Evolutionary conservation across 2,888 invertebrate species (phyloP), one percentile per base, ranked within the genome.

Genomic region (Hoplodrina ambigua): DNA sequence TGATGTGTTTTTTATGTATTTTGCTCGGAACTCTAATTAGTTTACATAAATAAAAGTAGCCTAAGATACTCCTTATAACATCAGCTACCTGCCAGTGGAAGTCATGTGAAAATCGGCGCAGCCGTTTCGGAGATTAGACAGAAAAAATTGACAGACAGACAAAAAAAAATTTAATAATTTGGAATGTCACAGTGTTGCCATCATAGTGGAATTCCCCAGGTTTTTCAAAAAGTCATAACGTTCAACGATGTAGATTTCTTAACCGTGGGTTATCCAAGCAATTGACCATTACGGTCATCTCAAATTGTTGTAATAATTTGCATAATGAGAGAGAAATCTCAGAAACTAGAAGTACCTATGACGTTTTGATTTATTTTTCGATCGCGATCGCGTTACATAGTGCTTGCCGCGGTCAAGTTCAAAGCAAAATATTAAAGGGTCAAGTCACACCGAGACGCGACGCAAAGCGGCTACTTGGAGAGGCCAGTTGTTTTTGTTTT

Each of bases 171-270:
- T n/a, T n/a, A n/a, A n/a, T n/a, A n/a, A 46, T 68, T 44, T 44
- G n/a, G 30, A 44, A 73, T 20, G 55, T 19, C 46, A 4, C 15
- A 11, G 57, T 72, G 55, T 72, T 72, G 69, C 76, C 82, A 80
- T 54, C 61, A 54, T 25, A 25, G 60, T 11, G 81, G 81, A 65
- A 53, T 81, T 81, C 58, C 73, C 81, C 57, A 30, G n/a, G 25
- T 60, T 50, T 44, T 66, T 57, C 74, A 59, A 64, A 77, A 67
- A 59, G 17, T 70, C 8, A 25, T 53, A 25, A 62, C 20, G 37
- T 54, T 41, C 13, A 41, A 13, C 41, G 13, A 13, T 57, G 6
- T 33, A 54, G 49, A 63, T 77, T 64, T 75, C 56, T 8, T 69
- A 69, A 64, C 20, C 0, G 30, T 19, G 80, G 57, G n/a, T 66